A percentile compares a stretch with the other conserved stretches of the same genome.
Conservation (phyloP, 2,113 vertebrate genomes). For the Lonchura striata region DNA sequence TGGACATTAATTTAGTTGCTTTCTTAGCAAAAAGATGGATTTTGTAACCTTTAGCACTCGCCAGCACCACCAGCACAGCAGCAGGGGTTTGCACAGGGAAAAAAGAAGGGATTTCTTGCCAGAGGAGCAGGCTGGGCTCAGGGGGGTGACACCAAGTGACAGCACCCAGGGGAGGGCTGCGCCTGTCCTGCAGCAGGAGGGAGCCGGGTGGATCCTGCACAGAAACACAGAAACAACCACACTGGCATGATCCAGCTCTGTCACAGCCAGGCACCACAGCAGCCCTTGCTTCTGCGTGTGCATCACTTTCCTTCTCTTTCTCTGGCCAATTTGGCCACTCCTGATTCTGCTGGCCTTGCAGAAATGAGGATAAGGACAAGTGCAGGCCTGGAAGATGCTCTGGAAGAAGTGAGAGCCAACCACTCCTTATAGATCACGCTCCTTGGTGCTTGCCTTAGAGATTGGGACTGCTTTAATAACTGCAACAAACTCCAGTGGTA, state of each 20-base stretch:
- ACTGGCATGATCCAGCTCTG: not conserved
- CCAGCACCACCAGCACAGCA: not conserved
- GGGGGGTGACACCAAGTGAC: not conserved
- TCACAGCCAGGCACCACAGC: not conserved
- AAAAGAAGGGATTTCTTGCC: not conserved
- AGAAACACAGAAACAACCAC: accelerated
- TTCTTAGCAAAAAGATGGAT: constrained; percentile 60
- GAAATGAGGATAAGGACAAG: not conserved
- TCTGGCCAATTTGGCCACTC: not conserved
- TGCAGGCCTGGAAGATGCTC: not conserved
- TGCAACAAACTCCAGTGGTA: not conserved
- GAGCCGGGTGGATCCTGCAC: accelerated
- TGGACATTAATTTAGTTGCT: constrained; percentile 29
- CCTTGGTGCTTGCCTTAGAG: not conserved
- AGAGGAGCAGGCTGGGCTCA: accelerated
- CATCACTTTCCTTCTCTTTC: not conserved
- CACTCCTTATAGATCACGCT: accelerated
- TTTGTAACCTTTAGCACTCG: constrained; percentile 39
- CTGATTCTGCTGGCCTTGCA: not conserved
- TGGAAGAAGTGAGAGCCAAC: not conserved
- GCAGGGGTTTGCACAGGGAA: not conserved
- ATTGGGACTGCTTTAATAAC: not conserved
- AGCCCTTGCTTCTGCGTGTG: accelerated
- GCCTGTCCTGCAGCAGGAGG: accelerated
- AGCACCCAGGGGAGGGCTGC: accelerated